Percentiles rank a stretch among this genome's conserved stretches.
Evolutionary conservation across 2,888 invertebrate species (phyloP).

Genomic region (Drosophila lutescens): DNA sequence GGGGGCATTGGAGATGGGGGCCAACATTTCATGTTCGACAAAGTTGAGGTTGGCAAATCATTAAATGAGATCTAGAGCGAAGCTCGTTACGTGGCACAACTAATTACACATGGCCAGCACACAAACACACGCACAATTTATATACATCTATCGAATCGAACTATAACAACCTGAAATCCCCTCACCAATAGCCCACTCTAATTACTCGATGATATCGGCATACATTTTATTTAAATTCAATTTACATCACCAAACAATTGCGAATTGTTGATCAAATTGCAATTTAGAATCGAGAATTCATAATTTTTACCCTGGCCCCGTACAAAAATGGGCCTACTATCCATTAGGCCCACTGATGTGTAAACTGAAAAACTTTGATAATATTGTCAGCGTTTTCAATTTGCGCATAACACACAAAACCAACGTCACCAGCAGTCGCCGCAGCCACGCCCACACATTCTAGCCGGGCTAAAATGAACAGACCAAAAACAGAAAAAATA

Average conservation of each 20-base stretch:
- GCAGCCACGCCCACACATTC: constrained; percentile 30
- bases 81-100: constrained; percentile 49
- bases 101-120: constrained; percentile 32
- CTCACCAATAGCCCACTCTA: constrained; percentile 15
- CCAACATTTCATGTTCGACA: constrained; percentile 32
- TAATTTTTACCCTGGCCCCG: constrained; percentile 28
- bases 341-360: constrained; percentile 83
- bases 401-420: constrained; percentile 70
- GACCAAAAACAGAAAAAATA: constrained; percentile 1
- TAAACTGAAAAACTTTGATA: constrained; percentile 83
- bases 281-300: constrained; percentile 71
- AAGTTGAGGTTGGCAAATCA: constrained; percentile 34
- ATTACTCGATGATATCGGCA: constrained; percentile 69
- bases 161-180: background rate
- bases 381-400: constrained; percentile 82
- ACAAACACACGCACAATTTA: constrained; percentile 11
- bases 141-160: constrained; percentile 15
- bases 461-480: constrained; percentile 22
- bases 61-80: constrained; percentile 50
- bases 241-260: constrained; percentile 75
- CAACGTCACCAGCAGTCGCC: constrained; percentile 43
- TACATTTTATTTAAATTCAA: constrained; percentile 78
- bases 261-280: constrained; percentile 80
- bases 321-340: constrained; percentile 4
- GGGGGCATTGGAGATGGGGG: background rate